Base-by-base conservation (phyloP, 2,113 vertebrate species). In the Tragelaphus imberbis region DNA sequence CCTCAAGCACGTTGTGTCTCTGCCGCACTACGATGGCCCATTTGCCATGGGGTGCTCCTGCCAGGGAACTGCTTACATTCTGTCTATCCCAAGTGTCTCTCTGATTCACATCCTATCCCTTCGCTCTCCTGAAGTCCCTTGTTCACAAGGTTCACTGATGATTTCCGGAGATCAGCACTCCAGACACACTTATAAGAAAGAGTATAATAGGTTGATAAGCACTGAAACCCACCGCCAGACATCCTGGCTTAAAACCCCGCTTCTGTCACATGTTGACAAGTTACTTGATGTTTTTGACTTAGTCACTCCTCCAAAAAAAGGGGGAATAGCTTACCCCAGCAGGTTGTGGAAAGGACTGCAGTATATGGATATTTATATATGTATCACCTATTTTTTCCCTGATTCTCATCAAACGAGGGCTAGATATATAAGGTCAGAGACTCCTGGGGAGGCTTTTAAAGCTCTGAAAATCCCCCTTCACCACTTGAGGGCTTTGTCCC, bases 71-170 rank as follows among this genome's bases (percentile, higher is more conserved):
- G 61, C 68, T 95, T 85, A 28, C 19, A 84, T 88, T 94, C 40
- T 4, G 15, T 91, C 61, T 8, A 2, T 68, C 91, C 95, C 85
- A 63, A 86, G 2, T 94, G 59, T 89, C 51, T 44, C 3, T 82
- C 80, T 89, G 80, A 30, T 3, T 55, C 89, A 51, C 97, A 97
- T 96, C 55, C 95, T 94, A 87, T 92, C 77, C 55, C 56, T 96
- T 75, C 65, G 79, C 97, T 98, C n/a, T 84, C 51, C 51, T 56
- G 19, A 84, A 84, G 33, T 56, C 51, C 21, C 51, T 56, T 84
- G 33, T 82, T 25, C 51, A 21, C 49, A 0, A 84, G 51, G 19
- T 30, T 79, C 90, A 33, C 21, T 75, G 13, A 0, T 40, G 59
- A 65, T 86, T 90, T 82, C 11, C 2, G 12, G 11, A 36, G 49